phyloP scores from a whole-genome alignment of 2,797 vertebrate species.

The Oryzias sinensis region DNA sequence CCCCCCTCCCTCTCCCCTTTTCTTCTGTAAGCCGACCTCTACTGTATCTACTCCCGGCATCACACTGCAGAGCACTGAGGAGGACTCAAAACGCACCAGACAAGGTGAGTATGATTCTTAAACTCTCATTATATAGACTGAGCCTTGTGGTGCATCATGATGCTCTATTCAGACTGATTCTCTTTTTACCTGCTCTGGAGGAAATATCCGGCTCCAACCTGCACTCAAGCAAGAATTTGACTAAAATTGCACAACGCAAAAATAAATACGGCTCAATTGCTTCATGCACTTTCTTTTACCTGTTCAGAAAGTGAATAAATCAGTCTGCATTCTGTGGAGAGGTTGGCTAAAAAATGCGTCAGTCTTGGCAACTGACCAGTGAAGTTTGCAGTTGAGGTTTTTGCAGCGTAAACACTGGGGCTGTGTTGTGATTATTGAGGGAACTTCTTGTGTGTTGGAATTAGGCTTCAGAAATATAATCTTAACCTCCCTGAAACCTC shows the following conservation, averaged over 20 bases:
- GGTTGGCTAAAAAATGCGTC: conserved; percentile 45
- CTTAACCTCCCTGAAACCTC: conserved; percentile 28
- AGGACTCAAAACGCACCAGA: conserved; percentile 67
- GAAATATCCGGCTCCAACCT: conserved; percentile 28
- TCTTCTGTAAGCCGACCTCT: conserved; percentile 70
- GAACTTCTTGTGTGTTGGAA: conserved; percentile 30
- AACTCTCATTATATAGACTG: conserved; percentile 23
- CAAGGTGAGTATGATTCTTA: conserved; percentile 65
- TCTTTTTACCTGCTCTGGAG: conserved; percentile 16
- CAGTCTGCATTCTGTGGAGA: conserved; percentile 4
- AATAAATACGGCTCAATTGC: conserved; percentile 17
- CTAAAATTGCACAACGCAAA: conserved; percentile 29
- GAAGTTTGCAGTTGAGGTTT: conserved; percentile 57
- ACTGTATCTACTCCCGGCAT: conserved; percentile 70
- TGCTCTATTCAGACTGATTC: conserved; percentile 4
- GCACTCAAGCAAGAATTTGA: conserved; percentile 38
- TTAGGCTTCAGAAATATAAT: conserved; percentile 28
- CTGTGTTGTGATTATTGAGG: conserved; percentile 24
- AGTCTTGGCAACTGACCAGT: conserved; percentile 46
- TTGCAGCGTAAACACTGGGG: conserved; percentile 32
- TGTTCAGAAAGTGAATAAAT: conserved; percentile 8
- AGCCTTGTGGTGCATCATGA: conserved; percentile 19
- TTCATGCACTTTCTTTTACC: conserved; percentile 18
- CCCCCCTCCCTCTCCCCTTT: conserved; percentile 51
- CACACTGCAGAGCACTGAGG: conserved; percentile 68